Conservation (phyloP, 2,113 vertebrate genomes). For the Oophaga pumilio region DNA sequence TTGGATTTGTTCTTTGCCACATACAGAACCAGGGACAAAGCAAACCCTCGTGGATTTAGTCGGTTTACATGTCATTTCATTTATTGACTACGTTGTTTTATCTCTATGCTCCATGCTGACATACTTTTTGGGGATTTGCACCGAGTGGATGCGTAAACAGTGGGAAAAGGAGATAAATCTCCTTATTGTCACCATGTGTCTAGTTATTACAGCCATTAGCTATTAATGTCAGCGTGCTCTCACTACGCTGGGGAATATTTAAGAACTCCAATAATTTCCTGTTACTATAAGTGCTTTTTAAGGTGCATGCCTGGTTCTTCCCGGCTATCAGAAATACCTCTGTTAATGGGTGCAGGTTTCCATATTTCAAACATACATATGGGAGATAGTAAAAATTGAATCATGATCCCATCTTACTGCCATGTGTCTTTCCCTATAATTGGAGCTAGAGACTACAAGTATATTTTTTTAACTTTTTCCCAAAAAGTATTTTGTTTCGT, state of each 20-base stretch:
- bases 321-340: background rate
- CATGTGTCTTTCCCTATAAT: background rate
- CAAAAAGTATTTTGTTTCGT: background rate
- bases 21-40: background rate
- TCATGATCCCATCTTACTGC: background rate
- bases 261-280: background rate
- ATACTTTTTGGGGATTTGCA: background rate
- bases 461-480: background rate
- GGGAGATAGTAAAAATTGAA: background rate
- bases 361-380: background rate
- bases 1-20: background rate
- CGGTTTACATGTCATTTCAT: background rate
- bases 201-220: background rate
- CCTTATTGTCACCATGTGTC: conserved; percentile 16
- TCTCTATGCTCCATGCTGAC: background rate
- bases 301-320: background rate
- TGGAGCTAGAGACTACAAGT: too few relatives aligned
- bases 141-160: background rate
- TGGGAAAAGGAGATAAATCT: background rate
- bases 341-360: background rate
- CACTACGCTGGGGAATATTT: background rate
- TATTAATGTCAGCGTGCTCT: background rate
- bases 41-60: background rate
- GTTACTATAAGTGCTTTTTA: background rate
- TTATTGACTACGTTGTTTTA: background rate